Percentiles rank a stretch among this genome's conserved stretches.
Evolutionary conservation across 1,140 invertebrate genomes (phyloP).

Genomic region (Euwallacea similis): DNA sequence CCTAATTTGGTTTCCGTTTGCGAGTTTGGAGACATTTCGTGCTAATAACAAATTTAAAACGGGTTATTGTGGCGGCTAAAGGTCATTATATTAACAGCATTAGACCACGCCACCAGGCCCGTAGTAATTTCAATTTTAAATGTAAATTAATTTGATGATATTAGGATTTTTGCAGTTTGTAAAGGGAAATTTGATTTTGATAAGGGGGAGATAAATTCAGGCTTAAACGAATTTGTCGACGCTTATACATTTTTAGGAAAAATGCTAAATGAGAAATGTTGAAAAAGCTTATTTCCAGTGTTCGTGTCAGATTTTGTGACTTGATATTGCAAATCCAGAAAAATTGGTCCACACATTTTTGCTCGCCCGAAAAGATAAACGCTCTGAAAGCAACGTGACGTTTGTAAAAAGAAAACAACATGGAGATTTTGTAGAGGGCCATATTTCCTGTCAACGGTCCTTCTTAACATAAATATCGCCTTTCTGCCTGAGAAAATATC

Average conservation of each 20-base stretch:
- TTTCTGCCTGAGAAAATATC: too few species aligned
- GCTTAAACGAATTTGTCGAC: not conserved
- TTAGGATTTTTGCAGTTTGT: not conserved
- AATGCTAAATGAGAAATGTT: not conserved
- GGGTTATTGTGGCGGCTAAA: slow-evolving; percentile 8
- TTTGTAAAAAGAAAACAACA: too few species aligned
- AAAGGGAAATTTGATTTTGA: not conserved
- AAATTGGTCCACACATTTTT: not conserved
- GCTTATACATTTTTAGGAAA: not conserved
- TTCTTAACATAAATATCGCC: too few species aligned
- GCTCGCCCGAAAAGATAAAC: too few species aligned
- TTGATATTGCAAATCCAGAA: not conserved
- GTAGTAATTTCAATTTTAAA: slow-evolving; percentile 8
- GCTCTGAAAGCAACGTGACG: too few species aligned
- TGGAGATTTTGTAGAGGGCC: too few species aligned
- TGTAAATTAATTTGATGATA: slow-evolving; percentile 9
- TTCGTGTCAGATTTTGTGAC: not conserved
- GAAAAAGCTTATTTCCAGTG: too few species aligned
- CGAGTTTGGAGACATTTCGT: slow-evolving; percentile 12
- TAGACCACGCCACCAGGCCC: slow-evolving; percentile 4
- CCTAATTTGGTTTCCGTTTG: not conserved
- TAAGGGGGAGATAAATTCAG: not conserved
- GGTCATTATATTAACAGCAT: slow-evolving; percentile 11
- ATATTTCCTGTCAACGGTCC: too few species aligned
- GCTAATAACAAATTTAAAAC: slow-evolving; percentile 14